Conservation (phyloP, 2,888 invertebrate species). For the Drosophila austrosaltans region DNA sequence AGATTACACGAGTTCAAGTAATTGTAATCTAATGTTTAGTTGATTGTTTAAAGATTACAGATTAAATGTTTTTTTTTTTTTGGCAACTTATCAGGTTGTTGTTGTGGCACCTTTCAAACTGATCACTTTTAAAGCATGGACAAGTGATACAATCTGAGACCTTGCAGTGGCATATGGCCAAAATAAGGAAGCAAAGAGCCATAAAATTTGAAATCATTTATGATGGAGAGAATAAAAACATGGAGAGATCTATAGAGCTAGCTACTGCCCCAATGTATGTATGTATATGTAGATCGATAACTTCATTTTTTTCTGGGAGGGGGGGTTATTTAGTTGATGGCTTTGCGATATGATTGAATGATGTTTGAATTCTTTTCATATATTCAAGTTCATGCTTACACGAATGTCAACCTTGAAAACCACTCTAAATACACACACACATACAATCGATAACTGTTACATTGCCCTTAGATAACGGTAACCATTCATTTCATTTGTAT, state of each 20-base stretch:
- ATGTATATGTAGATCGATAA: no score
- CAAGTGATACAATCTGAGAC: not conserved
- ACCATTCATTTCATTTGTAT: not conserved
- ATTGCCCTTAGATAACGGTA: constrained; percentile 6
- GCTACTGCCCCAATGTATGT: no score
- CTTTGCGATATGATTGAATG: no score
- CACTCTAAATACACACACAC: not conserved
- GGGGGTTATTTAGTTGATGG: no score
- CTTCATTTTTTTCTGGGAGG: no score
- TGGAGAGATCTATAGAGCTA: no score
- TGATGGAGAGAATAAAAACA: no score
- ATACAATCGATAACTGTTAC: not conserved
- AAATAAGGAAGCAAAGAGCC: not conserved
- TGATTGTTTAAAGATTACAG: not conserved
- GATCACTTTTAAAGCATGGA: not conserved
- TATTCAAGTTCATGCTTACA: not conserved
- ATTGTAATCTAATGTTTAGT: not conserved
- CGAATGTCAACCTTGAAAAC: not conserved
- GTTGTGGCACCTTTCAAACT: not conserved
- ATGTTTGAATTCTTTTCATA: not conserved
- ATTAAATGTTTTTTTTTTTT: not conserved
- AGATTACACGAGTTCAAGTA: not conserved
- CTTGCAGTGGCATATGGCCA: not conserved
- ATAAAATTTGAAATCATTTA: no score
- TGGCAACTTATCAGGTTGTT: not conserved